These are phyloP conservation scores for Trissolcus japonicus DNA, from an alignment of 2,888 invertebrate genomes.

Conservation along the genomic window DNA sequence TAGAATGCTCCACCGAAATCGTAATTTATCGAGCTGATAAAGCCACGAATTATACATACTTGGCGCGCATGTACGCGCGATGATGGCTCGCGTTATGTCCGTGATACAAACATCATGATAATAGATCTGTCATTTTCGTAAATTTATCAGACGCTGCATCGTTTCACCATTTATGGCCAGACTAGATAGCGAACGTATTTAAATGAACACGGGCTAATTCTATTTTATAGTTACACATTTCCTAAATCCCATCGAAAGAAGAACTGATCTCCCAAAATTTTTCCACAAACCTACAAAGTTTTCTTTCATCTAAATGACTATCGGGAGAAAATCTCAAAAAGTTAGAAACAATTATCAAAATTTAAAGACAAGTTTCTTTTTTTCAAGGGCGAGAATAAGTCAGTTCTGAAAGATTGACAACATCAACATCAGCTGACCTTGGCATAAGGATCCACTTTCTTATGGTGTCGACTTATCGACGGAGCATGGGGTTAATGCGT, in stretches of 20 bases:
- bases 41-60: slow-evolving; percentile 31
- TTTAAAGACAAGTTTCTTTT: too few relatives aligned
- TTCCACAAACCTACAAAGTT: too few relatives aligned
- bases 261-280: background rate
- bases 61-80: slow-evolving; percentile 26
- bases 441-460: slow-evolving; percentile 11
- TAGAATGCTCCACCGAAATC: slow-evolving; percentile 33
- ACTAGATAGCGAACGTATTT: slow-evolving; percentile 29
- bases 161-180: slow-evolving; percentile 37
- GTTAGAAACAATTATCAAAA: too few relatives aligned
- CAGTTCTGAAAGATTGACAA: too few relatives aligned
- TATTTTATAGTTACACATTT: slow-evolving; percentile 14
- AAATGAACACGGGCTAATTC: slow-evolving; percentile 14
- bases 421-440: background rate
- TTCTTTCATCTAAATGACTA: too few relatives aligned
- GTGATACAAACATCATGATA: slow-evolving; percentile 50
- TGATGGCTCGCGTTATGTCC: slow-evolving; percentile 41
- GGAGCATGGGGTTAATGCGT: slow-evolving; percentile 58
- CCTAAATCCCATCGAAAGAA: background rate
- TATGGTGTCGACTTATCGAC: slow-evolving; percentile 64
- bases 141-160: slow-evolving; percentile 46
- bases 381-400: too few relatives aligned
- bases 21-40: slow-evolving; percentile 48
- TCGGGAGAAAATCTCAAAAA: too few relatives aligned
- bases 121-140: slow-evolving; percentile 44